Base-by-base conservation (phyloP, 2,888 invertebrate genomes). In the Cheilosia scutellata region DNA sequence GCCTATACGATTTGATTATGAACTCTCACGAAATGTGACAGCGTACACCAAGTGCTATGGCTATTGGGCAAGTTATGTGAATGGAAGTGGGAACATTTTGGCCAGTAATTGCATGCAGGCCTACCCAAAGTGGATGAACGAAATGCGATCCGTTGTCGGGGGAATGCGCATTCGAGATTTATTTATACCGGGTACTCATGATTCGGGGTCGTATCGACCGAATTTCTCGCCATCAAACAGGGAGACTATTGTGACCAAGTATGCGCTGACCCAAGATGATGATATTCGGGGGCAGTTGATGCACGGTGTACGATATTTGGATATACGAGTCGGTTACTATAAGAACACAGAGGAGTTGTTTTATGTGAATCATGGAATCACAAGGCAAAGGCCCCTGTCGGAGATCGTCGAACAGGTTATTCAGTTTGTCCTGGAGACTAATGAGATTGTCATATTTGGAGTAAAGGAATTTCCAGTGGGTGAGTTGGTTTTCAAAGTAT, bases 101-200 rank as follows among this genome's bases (percentile, higher is more conserved):
- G 90, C 91, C 49, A 91, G 90, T 31, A 92, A 93, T 53, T 95
- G 95, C 84, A 88, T 94, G 1, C 91, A 92, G 25, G 93, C 93
- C 0, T 92, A 93, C 86, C 94, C 95, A 0, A 93, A 91, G 33
- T 95, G 95, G 95, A 95, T 95, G 95, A 90, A 91, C 44, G 93
- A 94, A 7, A 90, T 93, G 88, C 92, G 91, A 42, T 83, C 90
- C 1, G 89, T 90, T 33, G 89, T 95, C 13, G 93, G 93, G 0
- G 90, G 91, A 33, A 89, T 93, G 71, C 93, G 93, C 47, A 89
- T 95, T 60, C 92, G 93, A 11, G 93, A 94, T 77, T 89, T 95
- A 4, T 94, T 96, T 86, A 93, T 96, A 88, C 96, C 96, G 1
- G 96, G 96, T 0, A 95, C 95, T 0, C 96, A 96, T 89, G 95